Conservation (phyloP, 2,113 vertebrate species). For the Etheostoma cragini region DNA sequence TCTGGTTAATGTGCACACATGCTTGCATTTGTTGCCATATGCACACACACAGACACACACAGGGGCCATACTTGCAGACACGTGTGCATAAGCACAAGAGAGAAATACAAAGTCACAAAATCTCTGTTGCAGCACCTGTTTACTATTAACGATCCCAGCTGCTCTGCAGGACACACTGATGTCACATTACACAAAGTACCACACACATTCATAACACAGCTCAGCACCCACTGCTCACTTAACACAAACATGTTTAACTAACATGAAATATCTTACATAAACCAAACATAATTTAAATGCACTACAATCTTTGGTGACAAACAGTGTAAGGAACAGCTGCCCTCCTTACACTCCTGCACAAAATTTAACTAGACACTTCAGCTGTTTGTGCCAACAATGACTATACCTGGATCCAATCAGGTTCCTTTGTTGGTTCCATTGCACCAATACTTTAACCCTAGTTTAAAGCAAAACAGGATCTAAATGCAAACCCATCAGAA, state of each 20-base stretch:
- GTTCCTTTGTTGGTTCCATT: not conserved
- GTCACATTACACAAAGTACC: conserved; percentile 45
- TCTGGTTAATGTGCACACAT: conserved; percentile 63
- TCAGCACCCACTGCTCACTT: conserved; percentile 9
- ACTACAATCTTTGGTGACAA: not conserved
- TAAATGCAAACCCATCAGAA: not conserved
- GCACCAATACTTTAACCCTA: not conserved
- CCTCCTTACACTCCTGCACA: not conserved
- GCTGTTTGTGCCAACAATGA: not conserved
- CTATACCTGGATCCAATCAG: not conserved
- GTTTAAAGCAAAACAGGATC: not conserved
- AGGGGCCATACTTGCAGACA: conserved; percentile 44
- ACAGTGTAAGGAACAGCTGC: conserved; percentile 3
- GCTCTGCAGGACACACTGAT: conserved; percentile 52
- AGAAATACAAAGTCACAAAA: conserved; percentile 33
- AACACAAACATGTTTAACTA: conserved; percentile 29
- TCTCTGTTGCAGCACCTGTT: conserved; percentile 76
- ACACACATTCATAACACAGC: conserved; percentile 30
- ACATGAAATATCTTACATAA: conserved; percentile 5
- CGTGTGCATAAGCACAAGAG: conserved; percentile 39
- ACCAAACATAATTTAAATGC: not conserved
- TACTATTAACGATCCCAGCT: conserved; percentile 64
- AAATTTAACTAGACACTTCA: not conserved
- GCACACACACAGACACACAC: conserved; percentile 58
- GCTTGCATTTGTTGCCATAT: conserved; percentile 69